Base-by-base conservation (phyloP, 2,113 vertebrate species). In the Sardina pilchardus region DNA sequence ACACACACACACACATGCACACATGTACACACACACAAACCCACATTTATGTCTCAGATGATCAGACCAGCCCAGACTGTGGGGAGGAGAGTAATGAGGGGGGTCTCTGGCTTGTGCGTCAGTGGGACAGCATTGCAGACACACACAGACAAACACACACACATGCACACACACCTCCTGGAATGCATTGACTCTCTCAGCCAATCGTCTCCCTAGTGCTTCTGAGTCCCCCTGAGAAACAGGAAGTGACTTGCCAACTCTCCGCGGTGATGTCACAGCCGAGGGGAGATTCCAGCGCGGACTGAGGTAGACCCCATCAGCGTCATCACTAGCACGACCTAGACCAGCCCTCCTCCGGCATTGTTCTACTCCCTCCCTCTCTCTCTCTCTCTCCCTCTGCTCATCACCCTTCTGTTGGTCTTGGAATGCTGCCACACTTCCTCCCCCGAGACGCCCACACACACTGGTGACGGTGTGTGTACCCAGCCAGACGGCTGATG, bases 91-190 rank as follows among this genome's bases (percentile, higher is more conserved):
- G n/a, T 30, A 67, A 30, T n/a, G n/a, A n/a, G 59, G 59, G 26
- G 59, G 59, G 59, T 67, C 63, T 14, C n/a, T 67, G n/a, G n/a
- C 9, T 1, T 0, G 9, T 67, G 24, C n/a, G n/a, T 67, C 63
- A 67, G 7, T n/a, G 19, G 21, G 12, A 6, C n/a, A 26, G 21
- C 9, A 30, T 30, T 7, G 10, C 71, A 78, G 34, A 36, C 71
- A 78, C 71, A 78, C 26, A 78, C 71, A 71, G 26, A 71, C 63
- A 71, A n/a, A 30, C n/a, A 71, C 26, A 78, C 30, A 34, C 63
- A 36, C 30, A 34, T 34, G 39, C 10, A 78, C 26, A 78, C 71
- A 34, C 71, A 17, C 34, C 30, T 34, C 4, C 71, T 78, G 12
- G 14, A 30, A 10, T 78, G 7, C 30, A 4, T 78, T 16, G 30